Percentiles rank a stretch among this genome's conserved stretches.
Conservation (phyloP, 2,113 vertebrate genomes). For the Campylomormyrus tamandua region DNA sequence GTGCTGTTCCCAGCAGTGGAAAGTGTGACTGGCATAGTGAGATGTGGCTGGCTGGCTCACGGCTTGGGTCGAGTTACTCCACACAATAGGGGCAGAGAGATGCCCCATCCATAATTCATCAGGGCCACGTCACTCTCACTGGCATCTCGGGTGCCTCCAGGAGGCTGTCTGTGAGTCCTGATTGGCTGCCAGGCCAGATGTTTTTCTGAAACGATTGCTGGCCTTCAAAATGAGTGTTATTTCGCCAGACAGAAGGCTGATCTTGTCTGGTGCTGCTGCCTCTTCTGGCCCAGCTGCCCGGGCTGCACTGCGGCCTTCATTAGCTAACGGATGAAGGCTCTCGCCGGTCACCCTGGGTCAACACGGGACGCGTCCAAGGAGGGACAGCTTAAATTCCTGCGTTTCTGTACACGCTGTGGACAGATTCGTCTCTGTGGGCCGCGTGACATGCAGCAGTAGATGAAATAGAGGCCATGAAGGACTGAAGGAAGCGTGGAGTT, state of each 20-base stretch:
- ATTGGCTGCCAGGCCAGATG: neutral
- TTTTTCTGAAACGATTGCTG: neutral
- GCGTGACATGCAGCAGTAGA: neutral
- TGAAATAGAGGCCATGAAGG: neutral
- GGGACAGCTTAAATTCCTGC: neutral
- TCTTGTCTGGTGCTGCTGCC: neutral
- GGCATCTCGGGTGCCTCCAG: neutral
- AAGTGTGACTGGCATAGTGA: neutral
- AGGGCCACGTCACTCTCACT: slow-evolving; percentile 3
- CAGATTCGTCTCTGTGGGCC: neutral
- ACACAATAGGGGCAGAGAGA: slow-evolving; percentile 6
- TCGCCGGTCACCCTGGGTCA: neutral
- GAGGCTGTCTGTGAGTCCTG: neutral
- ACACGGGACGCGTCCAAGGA: neutral
- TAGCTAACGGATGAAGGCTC: neutral
- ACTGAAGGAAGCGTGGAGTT: neutral
- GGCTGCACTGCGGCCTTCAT: neutral
- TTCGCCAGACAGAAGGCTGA: neutral
- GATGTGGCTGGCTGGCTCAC: neutral
- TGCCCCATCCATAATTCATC: slow-evolving; percentile 33
- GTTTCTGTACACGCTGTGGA: neutral
- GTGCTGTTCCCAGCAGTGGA: neutral
- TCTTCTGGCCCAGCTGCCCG: neutral
- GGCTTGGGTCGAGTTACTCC: slow-evolving; percentile 24
- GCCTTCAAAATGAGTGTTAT: neutral